Conservation (phyloP, 1,140 invertebrate species). For the Listronotus oregonensis region DNA sequence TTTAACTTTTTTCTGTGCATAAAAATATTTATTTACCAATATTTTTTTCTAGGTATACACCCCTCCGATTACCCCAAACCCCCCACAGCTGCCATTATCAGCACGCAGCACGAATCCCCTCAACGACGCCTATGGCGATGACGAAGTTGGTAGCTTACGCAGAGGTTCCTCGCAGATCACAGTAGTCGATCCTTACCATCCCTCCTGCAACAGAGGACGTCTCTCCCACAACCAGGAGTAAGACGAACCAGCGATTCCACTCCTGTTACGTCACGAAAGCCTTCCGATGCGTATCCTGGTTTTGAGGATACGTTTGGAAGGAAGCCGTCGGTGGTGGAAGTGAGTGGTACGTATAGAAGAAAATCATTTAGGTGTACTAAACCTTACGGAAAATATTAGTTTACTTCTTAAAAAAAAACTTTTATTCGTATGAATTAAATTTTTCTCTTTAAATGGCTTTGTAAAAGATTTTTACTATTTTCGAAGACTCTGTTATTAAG, state of each 20-base stretch:
- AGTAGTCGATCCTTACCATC: slow-evolving; percentile 55
- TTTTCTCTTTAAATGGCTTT: too few species aligned
- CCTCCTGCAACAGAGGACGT: slow-evolving; percentile 34
- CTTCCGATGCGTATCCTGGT: slow-evolving; percentile 40
- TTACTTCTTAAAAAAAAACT: too few species aligned
- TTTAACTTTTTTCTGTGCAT: too few species aligned
- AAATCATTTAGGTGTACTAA: not conserved
- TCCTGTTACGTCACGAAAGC: slow-evolving; percentile 25
- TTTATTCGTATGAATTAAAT: too few species aligned
- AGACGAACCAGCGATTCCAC: slow-evolving; percentile 31
- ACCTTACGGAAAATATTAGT: not conserved
- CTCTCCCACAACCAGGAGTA: slow-evolving; percentile 18
- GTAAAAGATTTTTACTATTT: too few species aligned
- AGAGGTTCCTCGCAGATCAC: slow-evolving; percentile 51
- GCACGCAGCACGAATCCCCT: slow-evolving; percentile 50
- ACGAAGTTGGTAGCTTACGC: slow-evolving; percentile 44
- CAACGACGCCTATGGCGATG: slow-evolving; percentile 53
- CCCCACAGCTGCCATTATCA: not conserved
- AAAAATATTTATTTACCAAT: too few species aligned
- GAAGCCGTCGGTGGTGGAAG: slow-evolving; percentile 45
- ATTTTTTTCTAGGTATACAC: not conserved
- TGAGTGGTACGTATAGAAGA: slow-evolving; percentile 18
- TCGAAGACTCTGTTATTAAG: too few species aligned
- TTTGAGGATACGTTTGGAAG: slow-evolving; percentile 40
- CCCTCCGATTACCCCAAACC: slow-evolving; percentile 7